Base-by-base conservation (phyloP, 2,113 vertebrate genomes). In the Mormyrus iriodes region DNA sequence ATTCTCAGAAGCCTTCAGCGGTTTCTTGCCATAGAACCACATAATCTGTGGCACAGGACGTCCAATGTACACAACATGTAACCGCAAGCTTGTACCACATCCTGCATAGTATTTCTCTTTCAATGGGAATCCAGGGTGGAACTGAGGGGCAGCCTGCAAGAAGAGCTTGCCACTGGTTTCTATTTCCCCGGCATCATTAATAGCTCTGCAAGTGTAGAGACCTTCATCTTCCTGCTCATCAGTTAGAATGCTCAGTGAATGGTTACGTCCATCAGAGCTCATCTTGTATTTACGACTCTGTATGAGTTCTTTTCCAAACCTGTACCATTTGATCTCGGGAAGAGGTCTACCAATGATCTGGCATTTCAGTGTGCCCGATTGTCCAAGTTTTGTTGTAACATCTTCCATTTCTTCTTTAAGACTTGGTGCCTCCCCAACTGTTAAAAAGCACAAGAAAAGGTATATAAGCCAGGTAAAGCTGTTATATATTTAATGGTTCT, bases 201-300 rank as follows among this genome's bases (percentile, higher is more conserved):
- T 94, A 90, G 98, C 98, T 91, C 94, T 94, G 90, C 98, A 99
- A n/a, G 97, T 99, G 91, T 99, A 99, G 88, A 97, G 35, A 7
- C 98, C 98, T 95, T 99, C 98, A 85, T 99, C 98, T 91, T 99
- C 98, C 92, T 99, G 98, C 92, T 99, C 98, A 3, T 99, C 98
- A 21, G 98, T 98, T 91, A 97, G 91, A 88, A 99, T 94, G 82
- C 96, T 97, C 65, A 99, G 93, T 1, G 97, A 97, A 91, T 99
- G 98, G 92, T 96, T 98, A 86, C 98, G 97, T 87, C 98, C 98
- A 87, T 99, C 98, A 79, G 98, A 99, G 55, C 98, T 99, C 97
- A 97, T 99, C 94, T 99, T 99, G 94, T 99, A 99, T 94, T 99
- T 99, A 93, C 98, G 97, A 91, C 98, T 99, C 94, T 99, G 98